Percentiles rank a stretch among this genome's conserved stretches.
These are phyloP conservation scores for Acrossocheilus wenchowensis DNA, from an alignment of 2,797 vertebrate genomes.

Conservation along the genomic window DNA sequence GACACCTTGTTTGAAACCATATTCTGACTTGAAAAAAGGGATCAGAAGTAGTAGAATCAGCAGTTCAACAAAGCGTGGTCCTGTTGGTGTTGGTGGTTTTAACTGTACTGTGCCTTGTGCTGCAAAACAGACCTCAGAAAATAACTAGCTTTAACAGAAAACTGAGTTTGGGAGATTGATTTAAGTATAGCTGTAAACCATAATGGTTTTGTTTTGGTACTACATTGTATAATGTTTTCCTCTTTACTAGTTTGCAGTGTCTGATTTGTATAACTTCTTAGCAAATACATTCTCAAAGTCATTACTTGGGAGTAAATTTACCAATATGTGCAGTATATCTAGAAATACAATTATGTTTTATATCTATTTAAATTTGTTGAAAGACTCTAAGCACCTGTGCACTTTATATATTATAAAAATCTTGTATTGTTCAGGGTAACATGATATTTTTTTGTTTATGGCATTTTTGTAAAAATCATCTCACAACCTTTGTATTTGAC, in stretches of 20 bases:
- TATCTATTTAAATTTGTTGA: constrained; percentile 45
- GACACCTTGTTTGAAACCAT: constrained; percentile 47
- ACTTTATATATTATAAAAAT: constrained; percentile 64
- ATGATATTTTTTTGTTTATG: constrained; percentile 46
- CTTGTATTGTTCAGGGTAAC: constrained; percentile 17
- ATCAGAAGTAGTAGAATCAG: background rate
- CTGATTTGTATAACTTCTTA: constrained; percentile 6
- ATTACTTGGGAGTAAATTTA: background rate
- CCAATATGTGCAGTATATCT: constrained; percentile 16
- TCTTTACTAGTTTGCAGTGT: background rate
- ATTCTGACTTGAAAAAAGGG: background rate
- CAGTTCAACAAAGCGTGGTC: background rate
- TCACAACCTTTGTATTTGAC: constrained; percentile 30
- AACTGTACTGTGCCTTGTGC: constrained; percentile 12
- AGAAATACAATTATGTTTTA: constrained; percentile 6
- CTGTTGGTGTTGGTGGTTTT: background rate
- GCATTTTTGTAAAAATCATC: constrained; percentile 24
- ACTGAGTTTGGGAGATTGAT: background rate
- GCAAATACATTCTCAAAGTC: constrained; percentile 4
- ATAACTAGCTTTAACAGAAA: constrained; percentile 15
- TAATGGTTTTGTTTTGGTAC: constrained; percentile 6
- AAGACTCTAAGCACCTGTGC: constrained; percentile 64
- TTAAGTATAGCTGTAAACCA: background rate
- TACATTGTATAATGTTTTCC: background rate
- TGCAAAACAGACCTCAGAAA: constrained; percentile 17